Percentiles rank a stretch among this genome's conserved stretches.
Evolutionary conservation across 2,113 vertebrate species (phyloP).

Genomic region (Heptranchias perlo): DNA sequence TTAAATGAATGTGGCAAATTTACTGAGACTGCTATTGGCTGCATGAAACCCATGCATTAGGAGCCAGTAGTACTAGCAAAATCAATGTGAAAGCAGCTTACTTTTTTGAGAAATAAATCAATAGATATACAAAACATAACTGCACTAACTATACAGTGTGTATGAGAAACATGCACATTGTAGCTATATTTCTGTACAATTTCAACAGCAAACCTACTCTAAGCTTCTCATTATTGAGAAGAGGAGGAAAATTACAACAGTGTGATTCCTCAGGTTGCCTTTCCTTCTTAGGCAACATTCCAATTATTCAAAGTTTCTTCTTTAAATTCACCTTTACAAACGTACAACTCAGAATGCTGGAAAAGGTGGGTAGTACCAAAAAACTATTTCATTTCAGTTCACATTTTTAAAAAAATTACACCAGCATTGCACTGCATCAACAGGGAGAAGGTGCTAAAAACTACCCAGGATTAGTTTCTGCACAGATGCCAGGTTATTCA

Average conservation of each 20-base stretch:
- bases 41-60: not conserved
- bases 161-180: not conserved
- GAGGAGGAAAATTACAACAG: not conserved
- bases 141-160: not conserved
- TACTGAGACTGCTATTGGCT: not conserved
- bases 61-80: not conserved
- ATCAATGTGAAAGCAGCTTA: not conserved
- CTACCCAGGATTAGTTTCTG: not conserved
- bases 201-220: not conserved
- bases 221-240: not conserved
- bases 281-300: not conserved
- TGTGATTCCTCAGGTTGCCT: not conserved
- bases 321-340: not conserved
- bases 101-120: no score
- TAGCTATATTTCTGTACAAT: not conserved
- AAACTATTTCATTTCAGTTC: no score
- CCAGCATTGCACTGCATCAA: not conserved
- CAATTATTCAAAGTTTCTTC: not conserved
- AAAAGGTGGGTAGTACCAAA: not conserved
- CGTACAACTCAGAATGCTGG: not conserved
- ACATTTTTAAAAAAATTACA: not conserved
- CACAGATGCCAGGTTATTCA: not conserved
- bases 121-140: not conserved
- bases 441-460: not conserved
- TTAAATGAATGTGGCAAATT: not conserved